These are phyloP conservation scores for Antigone vipio DNA, from an alignment of 2,113 vertebrate species.

Conservation along the genomic window DNA sequence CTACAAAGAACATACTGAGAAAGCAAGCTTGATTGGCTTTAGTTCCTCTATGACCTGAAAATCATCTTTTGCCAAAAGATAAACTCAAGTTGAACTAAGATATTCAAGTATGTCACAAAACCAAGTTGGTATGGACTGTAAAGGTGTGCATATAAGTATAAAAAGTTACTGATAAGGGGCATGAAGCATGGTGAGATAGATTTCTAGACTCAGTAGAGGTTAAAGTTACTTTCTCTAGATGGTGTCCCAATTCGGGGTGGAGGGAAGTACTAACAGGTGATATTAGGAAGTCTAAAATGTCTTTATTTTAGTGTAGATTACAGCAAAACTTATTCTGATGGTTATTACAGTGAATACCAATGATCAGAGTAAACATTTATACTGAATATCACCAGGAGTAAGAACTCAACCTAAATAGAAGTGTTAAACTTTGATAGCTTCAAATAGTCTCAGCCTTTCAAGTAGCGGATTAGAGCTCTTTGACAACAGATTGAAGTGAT, in stretches of 20 bases:
- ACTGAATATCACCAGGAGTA: neutral
- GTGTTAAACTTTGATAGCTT: neutral
- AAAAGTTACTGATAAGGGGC: neutral
- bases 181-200: neutral
- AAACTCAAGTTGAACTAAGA: neutral
- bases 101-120: neutral
- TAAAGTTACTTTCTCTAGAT: neutral
- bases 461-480: neutral
- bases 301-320: neutral
- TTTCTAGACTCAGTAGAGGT: neutral
- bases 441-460: neutral
- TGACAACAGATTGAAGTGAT: neutral
- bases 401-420: neutral
- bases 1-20: neutral
- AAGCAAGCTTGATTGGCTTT: neutral
- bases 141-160: neutral
- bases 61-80: neutral
- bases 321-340: neutral
- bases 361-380: neutral
- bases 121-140: neutral
- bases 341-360: neutral
- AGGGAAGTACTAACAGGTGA: neutral
- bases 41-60: neutral
- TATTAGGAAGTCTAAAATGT: neutral
- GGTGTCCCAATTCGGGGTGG: neutral